Base-by-base conservation (phyloP, 1,140 invertebrate species). In the Plutomurus gul region DNA sequence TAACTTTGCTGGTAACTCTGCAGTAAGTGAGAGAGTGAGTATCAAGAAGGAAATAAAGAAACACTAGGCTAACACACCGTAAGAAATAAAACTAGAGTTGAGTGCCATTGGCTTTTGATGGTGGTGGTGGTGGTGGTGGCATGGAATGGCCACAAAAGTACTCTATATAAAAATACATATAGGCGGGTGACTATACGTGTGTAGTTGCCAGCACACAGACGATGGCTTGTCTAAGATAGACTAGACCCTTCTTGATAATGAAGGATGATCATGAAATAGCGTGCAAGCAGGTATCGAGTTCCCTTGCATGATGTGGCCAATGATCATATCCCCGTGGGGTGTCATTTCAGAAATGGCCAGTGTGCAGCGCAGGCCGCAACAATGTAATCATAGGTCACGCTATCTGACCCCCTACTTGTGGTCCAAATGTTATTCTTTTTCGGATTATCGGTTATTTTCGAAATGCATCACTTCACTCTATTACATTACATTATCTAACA, bases 261-360 rank as follows among this genome's bases (percentile, higher is more conserved):
- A 81, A 78, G 72, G 72, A 81, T 78, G 80, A 81, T 81, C 80
- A 81, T 81, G 80, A 78, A 81, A 81, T 81, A 71, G 80, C 80
- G 80, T 81, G 80, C 80, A 74, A 30, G 60, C 18, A 56, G 73
- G 72, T 78, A 75, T 75, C 60, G 30, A 77, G 65, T 82, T 65
- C 70, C 70, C 70, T 72, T 77, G 81, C 81, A 79, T 82, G 81
- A 80, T 80, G 71, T 73, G 47, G 73, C 43, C 78, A 77, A 80
- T 82, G 78, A 80, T 80, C 78, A 78, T 78, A 80, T 82, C 72
- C 81, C 81, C 76, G 47, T 79, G 78, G 81, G 78, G 81, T 80
- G 75, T 77, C 81, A 82, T 82, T 82, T 78, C 73, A 65, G 36
- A 71, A 79, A 79, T 46, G 49, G 78, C 78, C 74, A 75, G 72